A percentile compares a stretch with the other conserved stretches of the same genome.
phyloP scores from a whole-genome alignment of 1,140 invertebrate species.

The Phocides pigmalion region DNA sequence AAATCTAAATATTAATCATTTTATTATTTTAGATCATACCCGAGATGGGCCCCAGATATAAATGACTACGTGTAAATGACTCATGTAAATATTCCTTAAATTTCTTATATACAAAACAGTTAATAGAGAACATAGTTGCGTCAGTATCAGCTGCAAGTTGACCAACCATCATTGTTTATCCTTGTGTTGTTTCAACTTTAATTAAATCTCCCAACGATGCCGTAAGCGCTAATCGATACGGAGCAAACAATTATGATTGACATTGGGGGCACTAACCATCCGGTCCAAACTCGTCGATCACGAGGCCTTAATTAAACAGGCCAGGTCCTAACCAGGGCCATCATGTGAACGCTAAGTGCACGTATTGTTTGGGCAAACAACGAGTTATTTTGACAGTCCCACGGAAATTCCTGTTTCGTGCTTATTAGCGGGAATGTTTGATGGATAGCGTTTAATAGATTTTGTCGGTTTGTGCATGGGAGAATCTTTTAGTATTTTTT shows the following conservation, averaged over 20 bases:
- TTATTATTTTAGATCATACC: too few species aligned
- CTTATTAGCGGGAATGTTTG: constrained; percentile 38
- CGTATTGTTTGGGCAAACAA: constrained; percentile 41
- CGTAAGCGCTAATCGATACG: constrained; percentile 23
- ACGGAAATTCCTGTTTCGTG: constrained; percentile 42
- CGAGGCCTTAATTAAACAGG: constrained; percentile 35
- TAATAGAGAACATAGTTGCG: too few species aligned
- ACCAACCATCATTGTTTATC: too few species aligned
- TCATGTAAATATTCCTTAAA: too few species aligned
- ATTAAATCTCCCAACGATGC: constrained; percentile 4
- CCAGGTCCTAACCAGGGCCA: constrained; percentile 35
- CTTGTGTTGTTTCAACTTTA: neutral
- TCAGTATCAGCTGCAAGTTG: too few species aligned
- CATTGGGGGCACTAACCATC: constrained; percentile 23
- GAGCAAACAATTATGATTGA: constrained; percentile 35
- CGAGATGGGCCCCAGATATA: too few species aligned
- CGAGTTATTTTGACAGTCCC: constrained; percentile 40
- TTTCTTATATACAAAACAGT: too few species aligned
- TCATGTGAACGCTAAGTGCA: constrained; percentile 37
- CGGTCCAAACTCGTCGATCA: constrained; percentile 43
- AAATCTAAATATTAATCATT: too few species aligned
- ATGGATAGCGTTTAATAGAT: constrained; percentile 4
- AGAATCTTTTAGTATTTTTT: too few species aligned
- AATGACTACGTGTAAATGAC: too few species aligned
- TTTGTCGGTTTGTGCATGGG: neutral